Percentiles rank a stretch among this genome's conserved stretches.
Evolutionary conservation across 1,140 invertebrate species (phyloP).

Genomic region (Neodiprion fabricii): DNA sequence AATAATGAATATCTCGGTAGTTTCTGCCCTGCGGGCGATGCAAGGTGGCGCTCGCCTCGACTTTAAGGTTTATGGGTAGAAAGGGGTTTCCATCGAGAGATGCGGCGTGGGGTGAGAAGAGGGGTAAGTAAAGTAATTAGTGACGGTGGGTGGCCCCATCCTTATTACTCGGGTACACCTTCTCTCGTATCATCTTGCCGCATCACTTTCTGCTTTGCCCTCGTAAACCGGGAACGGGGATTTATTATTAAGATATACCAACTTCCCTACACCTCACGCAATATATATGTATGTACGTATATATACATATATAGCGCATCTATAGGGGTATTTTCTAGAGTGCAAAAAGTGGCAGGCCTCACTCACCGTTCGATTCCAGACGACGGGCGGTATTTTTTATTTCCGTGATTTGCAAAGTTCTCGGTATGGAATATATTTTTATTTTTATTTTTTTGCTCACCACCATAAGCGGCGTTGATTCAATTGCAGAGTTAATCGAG

Average conservation of each 20-base stretch:
- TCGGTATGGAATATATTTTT: neutral
- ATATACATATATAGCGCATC: neutral
- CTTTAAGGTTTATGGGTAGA: slow-evolving; percentile 45
- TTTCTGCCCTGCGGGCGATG: slow-evolving; percentile 13
- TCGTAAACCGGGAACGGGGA: slow-evolving; percentile 39
- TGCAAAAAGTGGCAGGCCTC: no score
- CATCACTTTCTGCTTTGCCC: slow-evolving; percentile 14
- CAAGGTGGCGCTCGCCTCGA: slow-evolving; percentile 35
- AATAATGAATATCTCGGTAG: slow-evolving; percentile 12
- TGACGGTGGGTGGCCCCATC: slow-evolving; percentile 41
- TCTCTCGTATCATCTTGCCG: slow-evolving; percentile 22
- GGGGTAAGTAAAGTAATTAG: slow-evolving; percentile 52
- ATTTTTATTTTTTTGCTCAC: no score
- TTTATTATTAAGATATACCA: slow-evolving; percentile 29
- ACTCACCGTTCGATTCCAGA: no score
- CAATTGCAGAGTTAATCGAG: neutral
- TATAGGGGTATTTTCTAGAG: no score
- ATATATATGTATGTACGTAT: neutral
- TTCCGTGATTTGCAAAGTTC: neutral
- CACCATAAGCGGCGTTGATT: neutral
- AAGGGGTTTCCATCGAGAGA: slow-evolving; percentile 26
- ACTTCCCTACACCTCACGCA: neutral
- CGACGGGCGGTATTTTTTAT: neutral
- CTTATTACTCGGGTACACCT: slow-evolving; percentile 9
- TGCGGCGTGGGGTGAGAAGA: slow-evolving; percentile 33